These are phyloP conservation scores for Scaptodrosophila lebanonensis DNA, from an alignment of 1,140 invertebrate species.

Conservation along the genomic window DNA sequence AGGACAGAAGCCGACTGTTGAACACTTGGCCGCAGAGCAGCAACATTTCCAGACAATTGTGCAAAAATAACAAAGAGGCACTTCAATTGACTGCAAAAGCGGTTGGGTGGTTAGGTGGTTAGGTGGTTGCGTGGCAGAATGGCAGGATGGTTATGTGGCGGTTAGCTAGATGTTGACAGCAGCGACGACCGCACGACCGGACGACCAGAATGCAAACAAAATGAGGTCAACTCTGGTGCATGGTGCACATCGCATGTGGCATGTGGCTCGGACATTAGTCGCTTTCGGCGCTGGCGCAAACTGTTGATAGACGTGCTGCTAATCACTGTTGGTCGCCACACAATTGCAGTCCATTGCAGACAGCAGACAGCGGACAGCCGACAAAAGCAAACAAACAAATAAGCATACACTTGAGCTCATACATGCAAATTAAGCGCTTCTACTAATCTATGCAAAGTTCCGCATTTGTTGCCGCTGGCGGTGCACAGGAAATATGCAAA, in stretches of 20 bases:
- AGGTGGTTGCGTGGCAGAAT: not conserved
- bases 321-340: slow-evolving; percentile 41
- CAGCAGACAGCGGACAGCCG: not conserved
- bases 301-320: slow-evolving; percentile 69
- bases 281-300: slow-evolving; percentile 27
- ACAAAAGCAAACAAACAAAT: too few species aligned
- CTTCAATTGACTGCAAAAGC: slow-evolving; percentile 24
- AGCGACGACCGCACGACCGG: slow-evolving; percentile 69
- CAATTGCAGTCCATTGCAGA: slow-evolving; percentile 29
- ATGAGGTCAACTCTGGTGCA: slow-evolving; percentile 63
- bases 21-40: not conserved
- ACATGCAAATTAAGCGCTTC: too few species aligned
- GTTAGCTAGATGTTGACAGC: slow-evolving; percentile 16
- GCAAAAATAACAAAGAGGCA: slow-evolving; percentile 21
- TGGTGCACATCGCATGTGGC: too few species aligned
- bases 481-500: too few species aligned
- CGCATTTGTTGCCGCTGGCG: too few species aligned
- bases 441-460: too few species aligned
- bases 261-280: slow-evolving; percentile 64
- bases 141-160: not conserved
- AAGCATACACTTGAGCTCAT: slow-evolving; percentile 40
- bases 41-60: slow-evolving; percentile 34
- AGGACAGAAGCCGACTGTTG: not conserved
- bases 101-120: not conserved
- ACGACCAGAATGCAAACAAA: slow-evolving; percentile 62